Evolutionary conservation across 1,140 invertebrate genomes (phyloP).

Genomic region (Brachionus plicatilis): DNA sequence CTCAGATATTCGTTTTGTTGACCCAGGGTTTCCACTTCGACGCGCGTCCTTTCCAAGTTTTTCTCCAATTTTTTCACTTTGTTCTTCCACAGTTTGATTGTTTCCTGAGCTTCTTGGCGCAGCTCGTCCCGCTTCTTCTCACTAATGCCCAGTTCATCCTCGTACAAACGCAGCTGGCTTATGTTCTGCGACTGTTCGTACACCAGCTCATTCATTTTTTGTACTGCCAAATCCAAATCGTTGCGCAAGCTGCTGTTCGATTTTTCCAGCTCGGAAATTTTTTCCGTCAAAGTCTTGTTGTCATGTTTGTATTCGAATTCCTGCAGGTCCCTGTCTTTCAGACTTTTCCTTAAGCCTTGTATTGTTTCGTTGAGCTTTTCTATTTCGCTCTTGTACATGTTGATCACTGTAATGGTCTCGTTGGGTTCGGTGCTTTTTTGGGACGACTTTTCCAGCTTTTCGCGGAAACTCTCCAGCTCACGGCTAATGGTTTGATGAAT

Average conservation of each 20-base stretch:
- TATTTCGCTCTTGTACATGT: conserved; percentile 19
- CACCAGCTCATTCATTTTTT: conserved; percentile 17
- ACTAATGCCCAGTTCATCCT: neutral
- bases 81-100: conserved; percentile 35
- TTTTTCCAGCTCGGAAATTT: neutral
- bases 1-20: conserved; percentile 23
- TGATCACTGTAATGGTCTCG: neutral
- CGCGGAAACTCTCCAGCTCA: conserved; percentile 25
- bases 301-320: neutral
- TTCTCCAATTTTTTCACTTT: conserved; percentile 40
- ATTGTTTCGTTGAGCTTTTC: neutral
- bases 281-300: neutral
- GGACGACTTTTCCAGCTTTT: neutral
- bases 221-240: conserved; percentile 2
- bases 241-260: neutral
- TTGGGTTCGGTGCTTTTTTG: neutral
- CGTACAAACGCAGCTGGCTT: neutral
- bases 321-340: conserved; percentile 20
- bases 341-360: neutral
- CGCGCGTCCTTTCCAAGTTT: neutral
- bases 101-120: conserved; percentile 4
- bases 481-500: neutral
- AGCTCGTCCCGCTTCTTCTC: conserved; percentile 23
- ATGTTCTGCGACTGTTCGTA: neutral
- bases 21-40: neutral